phyloP scores from a whole-genome alignment of 1,140 invertebrate species.

The Drosophila biarmipes region DNA sequence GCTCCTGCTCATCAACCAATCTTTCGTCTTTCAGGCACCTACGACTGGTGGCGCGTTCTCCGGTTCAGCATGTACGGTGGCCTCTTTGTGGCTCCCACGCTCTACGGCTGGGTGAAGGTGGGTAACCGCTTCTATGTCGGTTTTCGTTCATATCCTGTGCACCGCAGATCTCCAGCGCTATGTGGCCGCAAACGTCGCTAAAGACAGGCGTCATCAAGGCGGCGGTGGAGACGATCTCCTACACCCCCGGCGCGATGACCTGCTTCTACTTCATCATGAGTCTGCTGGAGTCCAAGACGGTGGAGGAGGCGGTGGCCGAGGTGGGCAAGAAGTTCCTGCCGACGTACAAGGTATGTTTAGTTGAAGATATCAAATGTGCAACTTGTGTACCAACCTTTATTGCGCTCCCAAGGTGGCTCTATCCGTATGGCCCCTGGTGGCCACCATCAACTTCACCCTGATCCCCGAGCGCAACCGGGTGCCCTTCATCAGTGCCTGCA shows the following conservation, averaged over 20 bases:
- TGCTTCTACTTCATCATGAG: constrained; percentile 94
- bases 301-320: constrained; percentile 89
- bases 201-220: constrained; percentile 89
- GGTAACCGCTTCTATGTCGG: constrained; percentile 19
- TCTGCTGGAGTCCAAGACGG: constrained; percentile 90
- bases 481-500: constrained; percentile 92
- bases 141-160: neutral
- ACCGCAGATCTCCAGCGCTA: constrained; percentile 84
- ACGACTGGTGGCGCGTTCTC: constrained; percentile 86
- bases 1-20: neutral
- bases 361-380: neutral
- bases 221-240: constrained; percentile 91
- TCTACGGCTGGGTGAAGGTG: constrained; percentile 89
- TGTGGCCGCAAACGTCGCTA: constrained; percentile 88
- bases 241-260: constrained; percentile 91
- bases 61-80: constrained; percentile 90
- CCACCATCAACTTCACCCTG: constrained; percentile 92
- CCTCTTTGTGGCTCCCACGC: constrained; percentile 89
- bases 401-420: constrained; percentile 88
- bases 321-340: constrained; percentile 91
- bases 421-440: constrained; percentile 92
- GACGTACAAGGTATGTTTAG: constrained; percentile 86
- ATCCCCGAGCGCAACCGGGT: constrained; percentile 92
- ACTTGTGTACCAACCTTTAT: neutral
- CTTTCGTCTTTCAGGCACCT: constrained; percentile 70